Evolutionary conservation across 2,888 invertebrate species (phyloP).

Genomic region (Thereva unica): DNA sequence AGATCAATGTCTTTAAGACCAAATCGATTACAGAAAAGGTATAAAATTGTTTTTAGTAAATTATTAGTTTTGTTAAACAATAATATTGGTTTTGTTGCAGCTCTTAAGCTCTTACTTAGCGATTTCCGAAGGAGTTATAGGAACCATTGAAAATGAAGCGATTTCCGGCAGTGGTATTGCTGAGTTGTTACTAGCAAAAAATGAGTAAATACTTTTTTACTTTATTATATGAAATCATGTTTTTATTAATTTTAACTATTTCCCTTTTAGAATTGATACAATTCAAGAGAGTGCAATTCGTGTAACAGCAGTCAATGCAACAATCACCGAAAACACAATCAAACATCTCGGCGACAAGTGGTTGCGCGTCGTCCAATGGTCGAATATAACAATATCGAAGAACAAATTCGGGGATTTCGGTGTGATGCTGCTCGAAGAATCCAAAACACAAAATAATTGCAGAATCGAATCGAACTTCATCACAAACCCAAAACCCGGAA

Average conservation of each 20-base stretch:
- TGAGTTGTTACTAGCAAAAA: constrained; percentile 50
- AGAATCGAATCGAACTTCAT: constrained; percentile 53
- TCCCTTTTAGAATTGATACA: constrained; percentile 49
- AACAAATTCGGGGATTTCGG: constrained; percentile 53
- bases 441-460: constrained; percentile 46
- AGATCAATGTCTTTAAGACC: constrained; percentile 51
- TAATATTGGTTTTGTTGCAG: constrained; percentile 42
- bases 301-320: constrained; percentile 50
- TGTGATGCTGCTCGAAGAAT: constrained; percentile 48
- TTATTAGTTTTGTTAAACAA: constrained; percentile 2
- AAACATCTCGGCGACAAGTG: constrained; percentile 50
- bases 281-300: constrained; percentile 53
- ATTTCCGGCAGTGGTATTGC: constrained; percentile 56
- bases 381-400: constrained; percentile 49
- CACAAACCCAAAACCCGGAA: constrained; percentile 48
- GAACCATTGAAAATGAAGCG: constrained; percentile 54
- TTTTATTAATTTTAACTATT: not conserved
- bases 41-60: not conserved
- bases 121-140: constrained; percentile 53
- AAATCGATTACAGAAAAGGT: constrained; percentile 55
- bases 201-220: constrained; percentile 47
- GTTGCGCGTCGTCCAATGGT: constrained; percentile 52
- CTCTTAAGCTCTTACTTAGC: constrained; percentile 51
- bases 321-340: constrained; percentile 51
- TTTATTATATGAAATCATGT: not conserved